phyloP scores from a whole-genome alignment of 2,797 vertebrate species.

The Gambelia wislizenii region DNA sequence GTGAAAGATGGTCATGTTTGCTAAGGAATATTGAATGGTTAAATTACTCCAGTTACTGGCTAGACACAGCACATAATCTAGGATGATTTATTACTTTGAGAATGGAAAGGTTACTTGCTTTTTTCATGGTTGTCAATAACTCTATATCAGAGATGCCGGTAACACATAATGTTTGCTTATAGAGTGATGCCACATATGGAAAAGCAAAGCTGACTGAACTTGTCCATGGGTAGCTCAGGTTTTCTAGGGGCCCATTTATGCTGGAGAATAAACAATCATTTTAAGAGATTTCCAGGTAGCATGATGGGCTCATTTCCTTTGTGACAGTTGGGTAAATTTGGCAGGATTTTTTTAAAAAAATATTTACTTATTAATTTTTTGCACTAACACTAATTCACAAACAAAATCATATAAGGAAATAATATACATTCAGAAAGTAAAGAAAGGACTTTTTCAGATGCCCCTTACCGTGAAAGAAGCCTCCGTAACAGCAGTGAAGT shows the following conservation, averaged over 20 bases:
- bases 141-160: background rate
- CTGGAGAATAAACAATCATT: background rate
- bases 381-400: too few species aligned
- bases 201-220: background rate
- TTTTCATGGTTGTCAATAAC: conserved; percentile 7
- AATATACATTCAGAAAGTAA: too few species aligned
- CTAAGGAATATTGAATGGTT: conserved; percentile 28
- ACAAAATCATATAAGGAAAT: too few species aligned
- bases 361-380: too few species aligned
- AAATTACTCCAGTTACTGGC: conserved; percentile 25
- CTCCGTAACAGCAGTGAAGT: too few species aligned
- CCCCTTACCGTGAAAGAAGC: too few species aligned
- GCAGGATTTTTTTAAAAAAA: too few species aligned
- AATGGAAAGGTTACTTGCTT: conserved; percentile 9
- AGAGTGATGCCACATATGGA: background rate
- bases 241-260: background rate
- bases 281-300: background rate
- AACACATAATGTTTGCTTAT: background rate
- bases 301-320: background rate
- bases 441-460: too few species aligned
- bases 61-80: conserved; percentile 1
- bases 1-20: conserved; percentile 14
- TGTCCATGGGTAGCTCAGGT: background rate
- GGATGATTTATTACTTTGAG: conserved; percentile 38
- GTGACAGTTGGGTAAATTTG: background rate